Conservation (phyloP, 1,140 invertebrate species). For the Acromyrmex charruanus region DNA sequence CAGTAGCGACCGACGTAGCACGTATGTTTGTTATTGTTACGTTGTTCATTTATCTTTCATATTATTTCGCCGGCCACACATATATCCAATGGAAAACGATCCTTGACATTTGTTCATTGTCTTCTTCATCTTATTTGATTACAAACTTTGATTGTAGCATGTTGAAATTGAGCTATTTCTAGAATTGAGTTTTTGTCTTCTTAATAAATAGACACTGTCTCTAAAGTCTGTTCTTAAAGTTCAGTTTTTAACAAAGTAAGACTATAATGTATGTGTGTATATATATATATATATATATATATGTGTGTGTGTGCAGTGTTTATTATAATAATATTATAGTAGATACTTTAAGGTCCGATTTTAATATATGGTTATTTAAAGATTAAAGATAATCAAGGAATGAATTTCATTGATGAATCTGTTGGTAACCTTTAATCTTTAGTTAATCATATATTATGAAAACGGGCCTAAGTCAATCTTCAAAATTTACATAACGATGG, state of each 20-base stretch:
- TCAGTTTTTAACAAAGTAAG: not conserved
- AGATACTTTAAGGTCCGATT: not conserved
- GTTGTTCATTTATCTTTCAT: constrained; percentile 44
- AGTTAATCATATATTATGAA: no score
- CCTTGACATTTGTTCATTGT: not conserved
- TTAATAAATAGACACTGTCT: not conserved
- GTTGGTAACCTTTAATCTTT: no score
- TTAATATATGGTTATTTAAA: no score
- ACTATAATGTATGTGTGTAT: not conserved
- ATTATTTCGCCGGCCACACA: constrained; percentile 17
- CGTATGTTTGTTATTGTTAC: constrained; percentile 66
- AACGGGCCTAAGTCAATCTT: not conserved
- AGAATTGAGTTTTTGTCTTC: not conserved
- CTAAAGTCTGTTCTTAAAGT: not conserved
- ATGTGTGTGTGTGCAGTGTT: not conserved
- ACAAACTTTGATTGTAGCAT: not conserved
- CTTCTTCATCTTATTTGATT: not conserved
- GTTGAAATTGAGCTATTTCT: not conserved
- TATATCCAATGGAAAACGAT: not conserved
- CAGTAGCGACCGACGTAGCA: constrained; percentile 54
- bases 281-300: not conserved
- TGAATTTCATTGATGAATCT: no score
- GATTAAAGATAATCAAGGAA: no score
- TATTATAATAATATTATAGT: not conserved
- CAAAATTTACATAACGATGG: not conserved